These are phyloP conservation scores for Monarcha castaneiventris DNA, from an alignment of 2,113 vertebrate genomes.

Conservation along the genomic window DNA sequence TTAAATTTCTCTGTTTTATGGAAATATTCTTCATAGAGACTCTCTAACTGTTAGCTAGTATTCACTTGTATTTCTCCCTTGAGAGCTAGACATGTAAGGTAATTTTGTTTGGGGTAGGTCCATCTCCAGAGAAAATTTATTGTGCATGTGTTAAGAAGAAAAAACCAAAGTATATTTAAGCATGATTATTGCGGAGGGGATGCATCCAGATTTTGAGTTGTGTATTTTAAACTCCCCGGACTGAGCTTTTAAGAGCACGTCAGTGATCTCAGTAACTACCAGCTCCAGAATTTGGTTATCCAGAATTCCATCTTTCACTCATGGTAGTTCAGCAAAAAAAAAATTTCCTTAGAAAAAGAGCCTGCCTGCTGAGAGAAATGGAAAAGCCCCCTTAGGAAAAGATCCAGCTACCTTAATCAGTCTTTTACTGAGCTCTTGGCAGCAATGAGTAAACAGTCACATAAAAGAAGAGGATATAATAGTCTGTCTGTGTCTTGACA, in stretches of 20 bases:
- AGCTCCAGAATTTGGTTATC: not conserved
- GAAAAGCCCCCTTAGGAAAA: conserved; percentile 28
- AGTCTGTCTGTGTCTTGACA: conserved; percentile 40
- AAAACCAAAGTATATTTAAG: not conserved
- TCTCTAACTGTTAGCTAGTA: not conserved
- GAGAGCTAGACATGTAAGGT: not conserved
- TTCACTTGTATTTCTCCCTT: not conserved
- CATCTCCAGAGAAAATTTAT: not conserved
- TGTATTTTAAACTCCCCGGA: not conserved
- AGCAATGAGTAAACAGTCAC: conserved; percentile 23
- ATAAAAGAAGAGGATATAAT: conserved; percentile 44
- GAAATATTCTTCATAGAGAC: not conserved
- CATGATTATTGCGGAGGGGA: not conserved
- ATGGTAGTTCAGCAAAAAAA: not conserved
- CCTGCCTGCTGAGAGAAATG: not conserved
- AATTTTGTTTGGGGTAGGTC: not conserved
- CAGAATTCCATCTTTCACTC: not conserved
- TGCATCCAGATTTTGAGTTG: not conserved
- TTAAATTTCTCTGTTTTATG: not conserved
- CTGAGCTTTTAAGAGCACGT: not conserved
- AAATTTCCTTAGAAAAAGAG: not conserved
- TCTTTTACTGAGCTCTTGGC: conserved; percentile 45
- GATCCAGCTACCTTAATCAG: conserved; percentile 36
- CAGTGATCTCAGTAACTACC: not conserved
- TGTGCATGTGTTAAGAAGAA: not conserved